Conservation (phyloP, 2,797 vertebrate genomes). For the Hapalemur alaotrensis region DNA sequence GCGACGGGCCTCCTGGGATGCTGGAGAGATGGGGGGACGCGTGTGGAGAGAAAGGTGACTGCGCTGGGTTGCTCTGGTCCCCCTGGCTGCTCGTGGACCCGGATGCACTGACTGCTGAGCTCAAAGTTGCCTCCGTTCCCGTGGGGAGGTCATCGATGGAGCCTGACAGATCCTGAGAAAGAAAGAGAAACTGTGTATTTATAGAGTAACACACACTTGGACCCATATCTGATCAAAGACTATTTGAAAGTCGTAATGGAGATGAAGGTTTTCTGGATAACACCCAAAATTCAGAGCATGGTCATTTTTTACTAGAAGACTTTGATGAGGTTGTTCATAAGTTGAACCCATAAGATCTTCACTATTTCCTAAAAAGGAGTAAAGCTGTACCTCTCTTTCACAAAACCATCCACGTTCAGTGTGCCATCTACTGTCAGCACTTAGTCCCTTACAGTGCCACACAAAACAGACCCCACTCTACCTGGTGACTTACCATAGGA, state of each 20-base stretch:
- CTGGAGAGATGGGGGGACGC: conserved; percentile 94
- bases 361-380: not conserved
- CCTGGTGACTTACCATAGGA: not conserved
- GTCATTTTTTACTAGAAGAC: not conserved
- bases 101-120: conserved; percentile 89
- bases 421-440: not conserved
- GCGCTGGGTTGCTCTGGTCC: conserved; percentile 93
- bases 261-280: not conserved
- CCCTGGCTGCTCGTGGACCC: conserved; percentile 94
- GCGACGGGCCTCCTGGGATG: conserved; percentile 93
- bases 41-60: conserved; percentile 96
- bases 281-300: not conserved
- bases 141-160: conserved; percentile 97
- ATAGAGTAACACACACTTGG: not conserved
- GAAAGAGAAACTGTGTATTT: not conserved
- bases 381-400: not conserved
- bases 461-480: not conserved
- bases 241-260: not conserved
- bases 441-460: not conserved
- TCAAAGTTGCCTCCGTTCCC: conserved; percentile 93
- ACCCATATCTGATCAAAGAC: not conserved
- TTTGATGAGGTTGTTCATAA: not conserved
- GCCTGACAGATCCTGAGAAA: conserved; percentile 94
- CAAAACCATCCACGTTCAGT: not conserved
- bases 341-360: not conserved